phyloP scores from a whole-genome alignment of 2,888 invertebrate genomes.

The Aelia acuminata region DNA sequence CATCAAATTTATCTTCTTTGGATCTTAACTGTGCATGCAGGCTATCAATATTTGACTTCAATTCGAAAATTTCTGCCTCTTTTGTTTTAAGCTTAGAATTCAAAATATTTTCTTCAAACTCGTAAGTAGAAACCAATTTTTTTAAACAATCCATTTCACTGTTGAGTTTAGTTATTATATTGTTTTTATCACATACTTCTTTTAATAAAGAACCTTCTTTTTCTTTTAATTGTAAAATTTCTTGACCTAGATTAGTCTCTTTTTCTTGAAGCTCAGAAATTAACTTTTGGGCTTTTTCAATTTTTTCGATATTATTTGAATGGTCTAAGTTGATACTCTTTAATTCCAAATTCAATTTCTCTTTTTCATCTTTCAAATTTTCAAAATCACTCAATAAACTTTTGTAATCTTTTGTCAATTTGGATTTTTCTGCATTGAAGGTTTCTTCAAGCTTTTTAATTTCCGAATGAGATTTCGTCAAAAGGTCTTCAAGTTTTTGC shows the following conservation, averaged over 20 bases:
- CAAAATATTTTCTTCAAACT: conserved; percentile 53
- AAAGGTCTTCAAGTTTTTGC: neutral
- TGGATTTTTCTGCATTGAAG: neutral
- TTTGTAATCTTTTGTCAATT: neutral
- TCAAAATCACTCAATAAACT: conserved; percentile 11
- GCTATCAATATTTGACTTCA: neutral
- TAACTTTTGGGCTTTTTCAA: neutral
- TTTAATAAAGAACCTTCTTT: neutral
- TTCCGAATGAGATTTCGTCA: neutral
- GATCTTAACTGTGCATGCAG: neutral
- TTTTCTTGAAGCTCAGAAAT: conserved; percentile 9
- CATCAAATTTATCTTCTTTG: conserved; percentile 22
- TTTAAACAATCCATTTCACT: neutral
- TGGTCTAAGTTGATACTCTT: conserved; percentile 15
- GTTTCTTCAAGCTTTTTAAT: neutral
- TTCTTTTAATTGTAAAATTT: neutral
- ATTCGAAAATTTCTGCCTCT: conserved; percentile 41
- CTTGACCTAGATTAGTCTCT: neutral
- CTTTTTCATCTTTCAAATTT: conserved; percentile 12
- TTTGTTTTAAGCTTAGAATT: conserved; percentile 50
- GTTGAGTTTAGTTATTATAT: neutral
- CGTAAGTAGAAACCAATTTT: conserved; percentile 43
- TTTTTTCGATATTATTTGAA: neutral
- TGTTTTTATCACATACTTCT: conserved; percentile 9
- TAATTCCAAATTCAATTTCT: neutral